These are phyloP conservation scores for Neogobius melanostomus DNA, from an alignment of 2,113 vertebrate genomes.

Conservation along the genomic window DNA sequence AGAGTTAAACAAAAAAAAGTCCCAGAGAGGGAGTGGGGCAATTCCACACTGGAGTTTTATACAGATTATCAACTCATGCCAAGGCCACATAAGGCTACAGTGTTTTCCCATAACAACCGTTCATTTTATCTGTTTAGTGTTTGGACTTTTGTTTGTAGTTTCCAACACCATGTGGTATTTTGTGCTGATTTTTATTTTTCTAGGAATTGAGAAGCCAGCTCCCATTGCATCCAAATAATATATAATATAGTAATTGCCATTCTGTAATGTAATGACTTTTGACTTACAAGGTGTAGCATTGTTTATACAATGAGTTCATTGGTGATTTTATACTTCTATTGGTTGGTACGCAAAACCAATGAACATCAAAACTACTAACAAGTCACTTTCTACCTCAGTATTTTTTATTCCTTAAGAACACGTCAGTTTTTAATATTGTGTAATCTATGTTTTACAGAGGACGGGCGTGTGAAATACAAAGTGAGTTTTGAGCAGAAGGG, in stretches of 20 bases:
- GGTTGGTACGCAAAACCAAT: neutral
- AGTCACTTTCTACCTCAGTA: neutral
- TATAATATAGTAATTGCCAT: neutral
- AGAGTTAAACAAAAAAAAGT: too few relatives aligned
- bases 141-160: neutral
- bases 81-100: too few relatives aligned
- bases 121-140: neutral
- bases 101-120: too few relatives aligned
- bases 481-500: conserved; percentile 89
- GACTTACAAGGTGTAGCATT: too few relatives aligned
- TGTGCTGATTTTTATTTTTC: neutral
- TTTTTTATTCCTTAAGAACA: neutral
- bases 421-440: too few relatives aligned
- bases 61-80: too few relatives aligned
- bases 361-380: too few relatives aligned
- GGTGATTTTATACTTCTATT: neutral
- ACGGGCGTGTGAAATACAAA: conserved; percentile 82
- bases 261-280: too few relatives aligned
- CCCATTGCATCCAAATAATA: neutral
- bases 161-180: neutral
- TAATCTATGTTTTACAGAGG: conserved; percentile 64
- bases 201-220: neutral
- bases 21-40: too few relatives aligned
- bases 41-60: too few relatives aligned
- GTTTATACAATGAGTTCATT: too few relatives aligned